A percentile compares a stretch with the other conserved stretches of the same genome.
Evolutionary conservation across 2,113 vertebrate species (phyloP).

Genomic region (Odocoileus hemionus): DNA sequence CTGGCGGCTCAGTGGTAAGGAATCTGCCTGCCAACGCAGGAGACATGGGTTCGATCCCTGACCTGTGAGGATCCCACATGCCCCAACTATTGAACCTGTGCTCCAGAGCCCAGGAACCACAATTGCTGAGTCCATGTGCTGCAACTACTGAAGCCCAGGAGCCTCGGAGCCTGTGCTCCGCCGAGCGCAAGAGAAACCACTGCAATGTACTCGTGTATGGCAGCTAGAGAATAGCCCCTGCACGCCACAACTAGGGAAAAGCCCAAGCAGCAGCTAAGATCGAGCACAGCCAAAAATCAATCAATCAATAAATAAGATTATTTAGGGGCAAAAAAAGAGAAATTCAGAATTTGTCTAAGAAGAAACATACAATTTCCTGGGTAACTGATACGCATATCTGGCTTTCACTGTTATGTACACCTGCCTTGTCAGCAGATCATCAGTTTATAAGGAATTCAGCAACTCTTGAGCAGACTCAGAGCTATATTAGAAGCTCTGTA

Average conservation of each 20-base stretch:
- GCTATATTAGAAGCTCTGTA: neutral
- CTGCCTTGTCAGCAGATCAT: neutral
- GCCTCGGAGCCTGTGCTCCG: neutral
- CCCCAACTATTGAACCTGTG: neutral
- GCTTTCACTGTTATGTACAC: neutral
- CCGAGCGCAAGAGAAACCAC: neutral
- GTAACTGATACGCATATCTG: neutral
- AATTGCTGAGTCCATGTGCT: neutral
- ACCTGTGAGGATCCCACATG: neutral
- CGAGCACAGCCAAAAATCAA: neutral
- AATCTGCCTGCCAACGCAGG: too few species aligned
- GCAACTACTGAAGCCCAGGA: neutral
- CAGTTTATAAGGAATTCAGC: neutral
- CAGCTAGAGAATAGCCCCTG: neutral
- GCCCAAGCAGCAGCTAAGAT: neutral
- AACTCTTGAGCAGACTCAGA: neutral
- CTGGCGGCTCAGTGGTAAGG: neutral
- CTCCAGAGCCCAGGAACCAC: neutral
- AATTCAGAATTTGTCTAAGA: neutral
- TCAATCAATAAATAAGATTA: neutral
- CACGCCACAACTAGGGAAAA: neutral
- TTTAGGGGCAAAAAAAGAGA: neutral
- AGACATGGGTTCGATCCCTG: neutral
- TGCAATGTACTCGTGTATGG: fast-evolving
- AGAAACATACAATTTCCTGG: neutral